A percentile compares a stretch with the other conserved stretches of the same genome.
These are phyloP conservation scores for Pelodytes ibericus DNA, from an alignment of 2,797 vertebrate species.

Conservation along the genomic window DNA sequence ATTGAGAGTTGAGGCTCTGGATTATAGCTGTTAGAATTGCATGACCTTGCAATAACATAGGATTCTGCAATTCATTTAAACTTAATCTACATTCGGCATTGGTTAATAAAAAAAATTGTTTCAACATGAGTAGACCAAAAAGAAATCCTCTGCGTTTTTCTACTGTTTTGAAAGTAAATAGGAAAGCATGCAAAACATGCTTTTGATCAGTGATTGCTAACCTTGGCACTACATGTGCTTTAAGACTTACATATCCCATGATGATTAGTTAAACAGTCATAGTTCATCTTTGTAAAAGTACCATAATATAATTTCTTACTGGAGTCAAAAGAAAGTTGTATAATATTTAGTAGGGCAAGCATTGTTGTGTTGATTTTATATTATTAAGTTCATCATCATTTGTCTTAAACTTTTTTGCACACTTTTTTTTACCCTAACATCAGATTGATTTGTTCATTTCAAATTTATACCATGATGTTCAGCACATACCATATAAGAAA, in stretches of 20 bases:
- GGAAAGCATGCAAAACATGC: conserved; percentile 22
- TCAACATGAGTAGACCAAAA: conserved; percentile 27
- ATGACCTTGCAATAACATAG: conserved; percentile 46
- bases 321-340: no score
- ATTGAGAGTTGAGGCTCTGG: conserved; percentile 25
- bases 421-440: no score
- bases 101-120: conserved; percentile 39
- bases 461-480: no score
- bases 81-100: conserved; percentile 34
- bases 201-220: no score
- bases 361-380: no score
- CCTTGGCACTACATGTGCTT: no score
- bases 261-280: conserved; percentile 21
- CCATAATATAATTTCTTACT: conserved; percentile 24
- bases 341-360: no score
- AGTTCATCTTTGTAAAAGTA: no score
- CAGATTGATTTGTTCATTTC: no score
- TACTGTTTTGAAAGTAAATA: conserved; percentile 23
- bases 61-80: conserved; percentile 40
- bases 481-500: no score
- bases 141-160: conserved; percentile 23
- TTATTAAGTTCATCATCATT: no score
- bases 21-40: conserved; percentile 37
- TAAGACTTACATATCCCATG: conserved; percentile 24
- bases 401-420: no score